Evolutionary conservation across 2,113 vertebrate species (phyloP).

Genomic region (Cephalopterus ornatus): DNA sequence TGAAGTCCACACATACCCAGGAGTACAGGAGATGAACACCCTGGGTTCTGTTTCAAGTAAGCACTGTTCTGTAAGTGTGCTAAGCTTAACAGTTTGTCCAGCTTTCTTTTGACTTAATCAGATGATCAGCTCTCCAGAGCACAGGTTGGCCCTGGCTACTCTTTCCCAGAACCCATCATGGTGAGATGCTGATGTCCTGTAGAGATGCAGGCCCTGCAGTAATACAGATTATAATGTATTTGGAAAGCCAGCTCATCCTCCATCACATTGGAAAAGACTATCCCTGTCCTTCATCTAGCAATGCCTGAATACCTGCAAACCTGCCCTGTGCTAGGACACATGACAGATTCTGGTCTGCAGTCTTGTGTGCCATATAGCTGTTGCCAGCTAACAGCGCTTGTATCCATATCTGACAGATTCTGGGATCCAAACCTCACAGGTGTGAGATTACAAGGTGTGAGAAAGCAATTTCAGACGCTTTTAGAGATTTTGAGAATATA

Average conservation of each 20-base stretch:
- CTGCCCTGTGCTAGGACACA: background rate
- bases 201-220: background rate
- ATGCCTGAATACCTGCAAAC: background rate
- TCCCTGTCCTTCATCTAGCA: background rate
- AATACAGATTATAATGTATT: background rate
- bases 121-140: background rate
- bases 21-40: background rate
- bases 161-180: background rate
- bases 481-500: background rate
- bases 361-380: too few relatives aligned
- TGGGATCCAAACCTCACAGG: background rate
- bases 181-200: background rate
- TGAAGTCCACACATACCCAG: background rate
- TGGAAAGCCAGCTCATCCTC: background rate
- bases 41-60: background rate
- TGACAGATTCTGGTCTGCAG: background rate
- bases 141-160: rapidly evolving
- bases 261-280: background rate
- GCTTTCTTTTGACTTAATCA: background rate
- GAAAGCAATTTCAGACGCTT: background rate
- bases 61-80: background rate
- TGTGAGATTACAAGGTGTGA: background rate
- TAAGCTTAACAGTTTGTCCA: background rate
- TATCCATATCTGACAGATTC: background rate
- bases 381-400: background rate